phyloP scores from a whole-genome alignment of 2,888 invertebrate genomes.

The Keiferia lycopersicella region DNA sequence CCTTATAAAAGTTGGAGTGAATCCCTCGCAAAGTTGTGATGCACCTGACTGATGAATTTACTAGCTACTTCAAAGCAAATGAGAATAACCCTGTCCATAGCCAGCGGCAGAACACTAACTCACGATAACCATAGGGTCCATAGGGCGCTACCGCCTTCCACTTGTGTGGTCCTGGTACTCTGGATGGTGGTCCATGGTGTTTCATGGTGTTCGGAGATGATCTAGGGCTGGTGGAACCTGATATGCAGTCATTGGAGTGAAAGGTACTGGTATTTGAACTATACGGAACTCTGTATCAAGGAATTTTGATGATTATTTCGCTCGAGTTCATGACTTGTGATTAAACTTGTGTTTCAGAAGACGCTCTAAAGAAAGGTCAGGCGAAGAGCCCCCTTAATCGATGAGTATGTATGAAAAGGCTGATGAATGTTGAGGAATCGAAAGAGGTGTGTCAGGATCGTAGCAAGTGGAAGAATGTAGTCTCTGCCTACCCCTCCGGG shows the following conservation, averaged over 20 bases:
- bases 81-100: constrained; percentile 3
- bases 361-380: too few species aligned
- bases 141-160: constrained; percentile 55
- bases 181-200: constrained; percentile 22
- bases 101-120: constrained; percentile 12
- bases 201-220: neutral
- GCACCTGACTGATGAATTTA: neutral
- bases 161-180: constrained; percentile 56
- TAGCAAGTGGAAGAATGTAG: too few species aligned
- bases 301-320: neutral
- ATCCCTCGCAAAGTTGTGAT: neutral
- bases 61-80: neutral
- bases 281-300: constrained; percentile 1
- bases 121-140: constrained; percentile 47
- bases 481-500: too few species aligned
- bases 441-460: too few species aligned
- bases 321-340: neutral
- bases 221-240: constrained; percentile 11
- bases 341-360: too few species aligned
- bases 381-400: too few species aligned
- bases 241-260: neutral
- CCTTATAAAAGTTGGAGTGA: neutral
- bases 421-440: too few species aligned
- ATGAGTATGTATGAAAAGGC: too few species aligned
- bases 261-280: neutral